A percentile compares a stretch with the other conserved stretches of the same genome.
Conservation (phyloP, 2,888 invertebrate genomes). For the Hyles lineata region DNA sequence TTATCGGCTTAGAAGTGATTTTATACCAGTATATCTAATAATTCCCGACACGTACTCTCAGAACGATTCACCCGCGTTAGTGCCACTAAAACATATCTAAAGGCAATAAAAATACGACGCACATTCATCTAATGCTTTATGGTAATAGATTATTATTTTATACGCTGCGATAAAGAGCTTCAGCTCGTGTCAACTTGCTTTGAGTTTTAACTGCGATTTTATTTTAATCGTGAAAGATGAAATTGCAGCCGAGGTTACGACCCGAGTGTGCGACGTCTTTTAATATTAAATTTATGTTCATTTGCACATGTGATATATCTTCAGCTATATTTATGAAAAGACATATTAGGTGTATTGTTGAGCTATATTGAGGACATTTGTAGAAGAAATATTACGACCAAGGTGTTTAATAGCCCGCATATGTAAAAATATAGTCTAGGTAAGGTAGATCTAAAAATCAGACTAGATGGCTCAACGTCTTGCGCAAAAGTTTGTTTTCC, state of each 20-base stretch:
- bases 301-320: background rate
- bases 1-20: background rate
- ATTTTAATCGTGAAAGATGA: constrained; percentile 4
- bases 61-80: constrained; percentile 24
- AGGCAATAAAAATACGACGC: constrained; percentile 28
- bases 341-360: too few species aligned
- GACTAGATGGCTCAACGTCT: too few species aligned
- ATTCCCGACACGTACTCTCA: constrained; percentile 4
- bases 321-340: too few species aligned
- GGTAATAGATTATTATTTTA: constrained; percentile 20
- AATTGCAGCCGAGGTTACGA: constrained; percentile 12
- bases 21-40: background rate
- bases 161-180: constrained; percentile 6
- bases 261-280: background rate
- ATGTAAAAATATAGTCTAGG: too few species aligned
- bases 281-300: background rate
- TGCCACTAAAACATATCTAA: constrained; percentile 31
- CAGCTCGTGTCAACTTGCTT: constrained; percentile 2
- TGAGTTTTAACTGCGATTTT: constrained; percentile 8
- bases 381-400: too few species aligned
- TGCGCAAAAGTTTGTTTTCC: too few species aligned
- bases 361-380: too few species aligned
- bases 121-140: constrained; percentile 27
- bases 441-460: too few species aligned
- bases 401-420: too few species aligned